Conservation (phyloP, 2,113 vertebrate species). For the Myodes glareolus region DNA sequence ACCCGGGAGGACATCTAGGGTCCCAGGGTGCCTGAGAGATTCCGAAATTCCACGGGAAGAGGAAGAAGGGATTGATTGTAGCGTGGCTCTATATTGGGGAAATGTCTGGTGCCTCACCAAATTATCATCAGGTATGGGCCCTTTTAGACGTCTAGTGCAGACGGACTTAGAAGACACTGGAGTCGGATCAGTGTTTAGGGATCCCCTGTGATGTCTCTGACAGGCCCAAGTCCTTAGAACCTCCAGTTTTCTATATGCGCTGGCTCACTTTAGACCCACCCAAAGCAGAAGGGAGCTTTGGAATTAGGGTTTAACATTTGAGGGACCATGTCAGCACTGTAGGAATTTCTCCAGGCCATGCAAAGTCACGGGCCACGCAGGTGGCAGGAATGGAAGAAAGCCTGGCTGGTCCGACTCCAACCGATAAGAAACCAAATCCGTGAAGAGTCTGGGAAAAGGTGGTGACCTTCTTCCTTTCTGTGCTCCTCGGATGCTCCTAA, state of each 20-base stretch:
- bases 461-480: background rate
- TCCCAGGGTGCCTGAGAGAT: background rate
- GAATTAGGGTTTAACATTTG: background rate
- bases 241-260: fast-evolving
- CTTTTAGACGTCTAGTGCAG: background rate
- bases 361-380: background rate
- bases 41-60: background rate
- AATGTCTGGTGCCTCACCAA: background rate
- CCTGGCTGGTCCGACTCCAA: background rate
- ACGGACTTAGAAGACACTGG: background rate
- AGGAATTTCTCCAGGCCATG: background rate
- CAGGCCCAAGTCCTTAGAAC: background rate
- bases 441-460: background rate
- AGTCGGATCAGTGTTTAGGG: too few species aligned
- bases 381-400: background rate
- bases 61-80: background rate
- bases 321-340: background rate
- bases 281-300: fast-evolving
- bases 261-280: fast-evolving
- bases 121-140: too few species aligned
- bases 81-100: background rate
- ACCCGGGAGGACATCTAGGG: slow-evolving; percentile 68
- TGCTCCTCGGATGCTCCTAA: fast-evolving
- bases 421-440: background rate
- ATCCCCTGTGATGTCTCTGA: background rate